These are phyloP conservation scores for Hyperoplus immaculatus DNA, from an alignment of 2,797 vertebrate species.

Conservation along the genomic window DNA sequence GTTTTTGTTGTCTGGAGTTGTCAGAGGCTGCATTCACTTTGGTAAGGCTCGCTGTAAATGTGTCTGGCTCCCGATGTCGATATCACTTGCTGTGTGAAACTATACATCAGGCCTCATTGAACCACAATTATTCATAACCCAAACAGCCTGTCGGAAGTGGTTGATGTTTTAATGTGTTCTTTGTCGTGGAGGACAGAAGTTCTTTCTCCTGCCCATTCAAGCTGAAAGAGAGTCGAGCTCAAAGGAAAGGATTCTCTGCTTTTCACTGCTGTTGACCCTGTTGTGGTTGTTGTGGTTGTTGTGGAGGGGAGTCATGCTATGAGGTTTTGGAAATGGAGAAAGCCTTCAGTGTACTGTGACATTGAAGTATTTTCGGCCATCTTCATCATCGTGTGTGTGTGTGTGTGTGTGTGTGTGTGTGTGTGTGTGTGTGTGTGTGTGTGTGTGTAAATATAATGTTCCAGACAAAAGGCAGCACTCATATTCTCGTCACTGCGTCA, in stretches of 20 bases:
- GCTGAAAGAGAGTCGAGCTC: conserved; percentile 6
- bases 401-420: conserved; percentile 46
- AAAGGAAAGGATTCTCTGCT: conserved; percentile 25
- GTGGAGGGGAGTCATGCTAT: conserved; percentile 49
- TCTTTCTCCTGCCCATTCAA: not conserved
- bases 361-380: conserved; percentile 47
- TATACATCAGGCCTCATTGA: conserved; percentile 24
- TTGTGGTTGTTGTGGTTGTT: conserved; percentile 49
- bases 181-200: not conserved
- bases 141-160: conserved; percentile 16
- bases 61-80: conserved; percentile 12
- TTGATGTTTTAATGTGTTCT: conserved; percentile 5
- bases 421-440: conserved; percentile 41
- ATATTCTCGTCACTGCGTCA: conserved; percentile 54
- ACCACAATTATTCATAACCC: conserved; percentile 36
- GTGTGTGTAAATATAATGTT: conserved; percentile 37
- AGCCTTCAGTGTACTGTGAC: conserved; percentile 35
- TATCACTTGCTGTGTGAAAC: conserved; percentile 26
- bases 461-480: conserved; percentile 52
- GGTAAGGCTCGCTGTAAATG: conserved; percentile 16
- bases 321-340: conserved; percentile 60
- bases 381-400: conserved; percentile 48
- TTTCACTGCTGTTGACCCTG: conserved; percentile 26
- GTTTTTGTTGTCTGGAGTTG: conserved; percentile 29
- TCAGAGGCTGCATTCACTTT: conserved; percentile 20